phyloP scores from a whole-genome alignment of 92 coral and sea anemone genomes.

The Porites lobata region DNA sequence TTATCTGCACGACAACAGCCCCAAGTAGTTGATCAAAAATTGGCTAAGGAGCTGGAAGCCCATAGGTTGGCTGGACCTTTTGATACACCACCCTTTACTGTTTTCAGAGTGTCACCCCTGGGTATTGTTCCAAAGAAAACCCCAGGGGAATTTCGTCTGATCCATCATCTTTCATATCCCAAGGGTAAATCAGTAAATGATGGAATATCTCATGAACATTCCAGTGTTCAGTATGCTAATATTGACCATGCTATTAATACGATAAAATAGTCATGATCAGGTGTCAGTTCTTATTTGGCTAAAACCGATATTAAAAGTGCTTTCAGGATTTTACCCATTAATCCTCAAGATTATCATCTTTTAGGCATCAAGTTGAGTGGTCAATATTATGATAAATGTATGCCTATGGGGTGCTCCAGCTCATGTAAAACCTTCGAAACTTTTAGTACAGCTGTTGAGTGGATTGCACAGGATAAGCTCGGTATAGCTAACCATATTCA shows the following conservation, averaged over 20 bases:
- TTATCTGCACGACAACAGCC: conserved; percentile 28
- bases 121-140: neutral
- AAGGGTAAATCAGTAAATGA: conserved; percentile 50
- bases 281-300: conserved; percentile 43
- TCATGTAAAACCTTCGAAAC: conserved; percentile 26
- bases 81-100: conserved; percentile 26
- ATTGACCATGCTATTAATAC: conserved; percentile 32
- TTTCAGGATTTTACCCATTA: conserved; percentile 30
- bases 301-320: conserved; percentile 43
- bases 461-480: conserved; percentile 41
- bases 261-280: conserved; percentile 4
- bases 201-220: conserved; percentile 37
- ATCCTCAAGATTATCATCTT: conserved; percentile 39
- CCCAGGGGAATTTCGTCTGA: conserved; percentile 10
- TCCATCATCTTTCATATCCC: conserved; percentile 55
- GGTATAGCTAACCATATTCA: conserved; percentile 31
- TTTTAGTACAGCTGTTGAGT: conserved; percentile 50
- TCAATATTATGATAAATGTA: conserved; percentile 45
- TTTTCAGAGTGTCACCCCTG: conserved; percentile 36
- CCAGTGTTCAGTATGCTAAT: conserved; percentile 11
- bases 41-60: conserved; percentile 50
- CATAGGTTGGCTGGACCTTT: conserved; percentile 53
- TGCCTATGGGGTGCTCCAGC: conserved; percentile 70
- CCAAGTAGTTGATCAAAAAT: conserved; percentile 33
- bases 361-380: conserved; percentile 38